Conservation (phyloP, 1,140 invertebrate species). For the Lordiphosa collinella region DNA sequence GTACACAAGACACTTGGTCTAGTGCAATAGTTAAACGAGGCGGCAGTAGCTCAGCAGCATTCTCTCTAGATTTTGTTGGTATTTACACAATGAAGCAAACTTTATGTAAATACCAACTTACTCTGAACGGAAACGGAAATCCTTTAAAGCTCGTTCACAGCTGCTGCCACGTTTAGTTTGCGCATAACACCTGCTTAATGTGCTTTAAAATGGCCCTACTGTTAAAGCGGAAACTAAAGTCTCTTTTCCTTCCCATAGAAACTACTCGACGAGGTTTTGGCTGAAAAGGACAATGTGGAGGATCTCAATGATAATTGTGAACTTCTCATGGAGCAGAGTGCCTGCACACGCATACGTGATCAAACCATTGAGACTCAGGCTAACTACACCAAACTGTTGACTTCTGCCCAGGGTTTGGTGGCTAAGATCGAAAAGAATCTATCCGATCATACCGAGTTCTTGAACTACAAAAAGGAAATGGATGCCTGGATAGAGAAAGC, state of each 20-base stretch:
- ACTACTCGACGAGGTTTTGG: slow-evolving; percentile 87
- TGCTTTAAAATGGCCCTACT: slow-evolving; percentile 15
- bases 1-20: slow-evolving; percentile 27
- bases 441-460: slow-evolving; percentile 93
- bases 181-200: slow-evolving; percentile 50
- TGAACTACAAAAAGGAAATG: slow-evolving; percentile 90
- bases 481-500: slow-evolving; percentile 90
- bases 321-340: slow-evolving; percentile 90
- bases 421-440: slow-evolving; percentile 92
- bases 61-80: no score
- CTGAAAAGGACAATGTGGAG: slow-evolving; percentile 88
- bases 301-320: slow-evolving; percentile 93
- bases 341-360: slow-evolving; percentile 90
- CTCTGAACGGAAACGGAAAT: no score
- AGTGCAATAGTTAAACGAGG: slow-evolving; percentile 63
- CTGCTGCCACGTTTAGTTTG: slow-evolving; percentile 23
- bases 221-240: slow-evolving; percentile 13
- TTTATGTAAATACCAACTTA: no score
- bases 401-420: slow-evolving; percentile 88
- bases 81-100: no score
- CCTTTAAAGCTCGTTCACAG: no score
- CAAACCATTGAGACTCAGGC: slow-evolving; percentile 91
- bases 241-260: slow-evolving; percentile 76
- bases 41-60: slow-evolving; percentile 41
- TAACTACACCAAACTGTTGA: slow-evolving; percentile 87